Percentiles rank a stretch among this genome's conserved stretches.
Conservation (phyloP, 2,113 vertebrate species). For the Hippocampus barbouri region DNA sequence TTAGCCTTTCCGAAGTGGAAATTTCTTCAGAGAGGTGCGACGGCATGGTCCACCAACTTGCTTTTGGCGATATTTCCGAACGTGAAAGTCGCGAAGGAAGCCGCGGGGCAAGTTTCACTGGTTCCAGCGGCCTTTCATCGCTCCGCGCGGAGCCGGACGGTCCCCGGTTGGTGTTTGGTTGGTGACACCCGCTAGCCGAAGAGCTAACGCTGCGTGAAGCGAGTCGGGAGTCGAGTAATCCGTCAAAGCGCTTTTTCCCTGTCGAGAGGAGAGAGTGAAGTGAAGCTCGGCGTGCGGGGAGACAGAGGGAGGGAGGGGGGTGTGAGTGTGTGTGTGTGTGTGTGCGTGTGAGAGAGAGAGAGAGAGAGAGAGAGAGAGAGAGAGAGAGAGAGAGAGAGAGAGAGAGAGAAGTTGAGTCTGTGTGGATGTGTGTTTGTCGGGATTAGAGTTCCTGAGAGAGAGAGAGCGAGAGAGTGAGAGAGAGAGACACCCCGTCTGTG, state of each 20-base stretch:
- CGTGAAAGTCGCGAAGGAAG: conserved; percentile 38
- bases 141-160: conserved; percentile 13
- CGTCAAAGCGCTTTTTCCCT: conserved; percentile 35
- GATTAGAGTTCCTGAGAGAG: no score
- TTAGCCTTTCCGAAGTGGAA: conserved; percentile 55
- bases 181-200: conserved; percentile 46
- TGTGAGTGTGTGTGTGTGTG: background rate
- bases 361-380: background rate
- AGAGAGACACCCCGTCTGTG: no score
- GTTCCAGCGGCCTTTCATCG: conserved; percentile 41
- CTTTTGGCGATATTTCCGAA: conserved; percentile 6
- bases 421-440: no score
- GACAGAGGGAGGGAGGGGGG: conserved; percentile 1
- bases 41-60: conserved; percentile 50
- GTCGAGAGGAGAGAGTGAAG: conserved; percentile 26
- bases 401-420: background rate
- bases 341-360: background rate
- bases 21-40: conserved; percentile 29
- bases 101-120: conserved; percentile 45
- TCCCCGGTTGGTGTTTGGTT: background rate
- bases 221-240: conserved; percentile 46
- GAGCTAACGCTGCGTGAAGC: conserved; percentile 44
- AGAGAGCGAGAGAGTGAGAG: no score
- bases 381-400: background rate
- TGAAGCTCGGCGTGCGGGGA: conserved; percentile 12